Evolutionary conservation across 2,113 vertebrate species (phyloP).

Genomic region (Notarius quadriscutis): DNA sequence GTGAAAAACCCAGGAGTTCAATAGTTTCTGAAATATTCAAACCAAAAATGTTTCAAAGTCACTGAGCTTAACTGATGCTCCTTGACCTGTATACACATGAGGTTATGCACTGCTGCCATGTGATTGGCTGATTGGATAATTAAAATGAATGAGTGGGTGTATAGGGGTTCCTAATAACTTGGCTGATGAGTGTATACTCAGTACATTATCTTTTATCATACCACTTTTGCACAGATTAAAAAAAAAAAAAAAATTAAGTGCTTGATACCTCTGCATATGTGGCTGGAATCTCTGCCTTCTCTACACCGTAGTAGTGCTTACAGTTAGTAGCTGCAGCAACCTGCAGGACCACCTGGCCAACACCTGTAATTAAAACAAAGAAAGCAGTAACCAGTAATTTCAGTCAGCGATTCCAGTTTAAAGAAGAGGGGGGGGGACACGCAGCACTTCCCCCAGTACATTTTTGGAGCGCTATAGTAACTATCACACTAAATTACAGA

Average conservation of each 20-base stretch:
- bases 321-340: constrained; percentile 96
- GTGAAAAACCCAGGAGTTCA: too few relatives aligned
- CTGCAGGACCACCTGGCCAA: constrained; percentile 98
- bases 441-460: not conserved
- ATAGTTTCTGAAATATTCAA: too few relatives aligned
- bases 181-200: not conserved
- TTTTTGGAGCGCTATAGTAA: not conserved
- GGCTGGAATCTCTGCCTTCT: constrained; percentile 98
- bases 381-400: not conserved
- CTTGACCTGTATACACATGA: too few relatives aligned
- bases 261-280: constrained; percentile 92
- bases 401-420: too few relatives aligned
- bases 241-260: too few relatives aligned
- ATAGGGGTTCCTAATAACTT: not conserved
- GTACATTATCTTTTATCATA: not conserved
- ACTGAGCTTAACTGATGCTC: not conserved
- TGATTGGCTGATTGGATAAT: not conserved
- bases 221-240: not conserved
- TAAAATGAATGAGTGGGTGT: not conserved
- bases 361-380: constrained; percentile 74
- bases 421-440: too few relatives aligned
- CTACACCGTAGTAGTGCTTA: constrained; percentile 97
- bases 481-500: not conserved
- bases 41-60: too few relatives aligned
- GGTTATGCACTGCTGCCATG: not conserved